A percentile compares a stretch with the other conserved stretches of the same genome.
Evolutionary conservation across 1,140 invertebrate species (phyloP).

Genomic region (Agraylea sexmaculata): DNA sequence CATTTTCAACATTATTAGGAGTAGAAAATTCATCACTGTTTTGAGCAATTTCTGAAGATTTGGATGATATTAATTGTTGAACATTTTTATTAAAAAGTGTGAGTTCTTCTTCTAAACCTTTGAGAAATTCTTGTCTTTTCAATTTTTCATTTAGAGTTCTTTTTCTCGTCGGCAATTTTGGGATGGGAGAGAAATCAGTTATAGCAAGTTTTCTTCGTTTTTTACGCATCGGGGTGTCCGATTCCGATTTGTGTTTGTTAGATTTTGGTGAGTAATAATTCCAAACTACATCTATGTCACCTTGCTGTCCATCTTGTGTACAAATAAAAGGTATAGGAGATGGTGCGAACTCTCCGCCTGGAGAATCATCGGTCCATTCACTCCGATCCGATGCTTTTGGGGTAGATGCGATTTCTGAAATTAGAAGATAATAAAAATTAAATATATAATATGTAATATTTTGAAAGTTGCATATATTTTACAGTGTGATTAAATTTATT

Average conservation of each 20-base stretch:
- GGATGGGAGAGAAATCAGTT: conserved; percentile 25
- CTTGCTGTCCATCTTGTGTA: conserved; percentile 38
- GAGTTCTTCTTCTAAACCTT: conserved; percentile 29
- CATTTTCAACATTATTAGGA: conserved; percentile 30
- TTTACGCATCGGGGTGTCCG: conserved; percentile 31
- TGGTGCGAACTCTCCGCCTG: conserved; percentile 25
- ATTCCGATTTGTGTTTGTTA: conserved; percentile 23
- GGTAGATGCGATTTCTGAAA: conserved; percentile 35
- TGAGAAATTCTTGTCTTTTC: conserved; percentile 30
- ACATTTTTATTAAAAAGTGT: conserved; percentile 32
- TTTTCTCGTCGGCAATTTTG: conserved; percentile 29
- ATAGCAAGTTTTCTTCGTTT: conserved; percentile 26
- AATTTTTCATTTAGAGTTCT: conserved; percentile 25
- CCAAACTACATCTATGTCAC: conserved; percentile 38
- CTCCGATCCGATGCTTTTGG: conserved; percentile 33
- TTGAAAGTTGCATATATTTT: too few species aligned
- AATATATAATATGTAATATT: too few species aligned
- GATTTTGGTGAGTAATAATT: conserved; percentile 37
- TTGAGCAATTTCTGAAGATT: conserved; percentile 13
- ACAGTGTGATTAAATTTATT: too few species aligned
- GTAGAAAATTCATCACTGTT: conserved; percentile 21
- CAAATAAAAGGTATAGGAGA: conserved; percentile 38
- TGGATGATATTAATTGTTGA: conserved; percentile 25
- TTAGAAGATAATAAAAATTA: conserved; percentile 2
- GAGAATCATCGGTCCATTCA: conserved; percentile 26